These are phyloP conservation scores for Calliopum simillimum DNA, from an alignment of 2,888 invertebrate genomes.

Conservation along the genomic window DNA sequence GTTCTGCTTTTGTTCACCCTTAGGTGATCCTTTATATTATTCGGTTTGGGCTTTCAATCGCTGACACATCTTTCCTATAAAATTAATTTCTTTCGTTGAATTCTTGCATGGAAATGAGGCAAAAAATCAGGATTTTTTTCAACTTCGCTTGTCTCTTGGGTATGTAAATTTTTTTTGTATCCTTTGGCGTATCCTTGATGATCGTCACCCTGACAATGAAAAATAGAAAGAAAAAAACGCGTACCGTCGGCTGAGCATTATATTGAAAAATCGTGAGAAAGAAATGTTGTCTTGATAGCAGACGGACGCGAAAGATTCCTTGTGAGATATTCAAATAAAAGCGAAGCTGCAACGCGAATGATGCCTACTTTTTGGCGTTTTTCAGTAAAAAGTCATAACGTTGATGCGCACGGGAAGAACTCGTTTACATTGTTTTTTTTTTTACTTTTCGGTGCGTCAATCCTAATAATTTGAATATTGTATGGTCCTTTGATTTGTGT, in stretches of 20 bases:
- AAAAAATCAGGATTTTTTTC: constrained; percentile 63
- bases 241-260: constrained; percentile 20
- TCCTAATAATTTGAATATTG: constrained; percentile 35
- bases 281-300: constrained; percentile 16
- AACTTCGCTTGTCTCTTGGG: constrained; percentile 34
- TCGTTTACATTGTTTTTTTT: constrained; percentile 31
- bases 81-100: constrained; percentile 46
- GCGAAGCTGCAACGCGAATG: constrained; percentile 40
- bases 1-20: constrained; percentile 22
- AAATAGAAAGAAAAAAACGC: background rate
- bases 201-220: constrained; percentile 42
- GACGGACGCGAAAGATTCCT: background rate
- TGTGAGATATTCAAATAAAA: constrained; percentile 38
- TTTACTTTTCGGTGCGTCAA: constrained; percentile 41
- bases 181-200: constrained; percentile 51
- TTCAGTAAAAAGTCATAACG: constrained; percentile 44
- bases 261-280: constrained; percentile 40
- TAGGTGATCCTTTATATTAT: constrained; percentile 1
- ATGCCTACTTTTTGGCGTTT: constrained; percentile 47
- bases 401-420: constrained; percentile 35
- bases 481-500: constrained; percentile 23
- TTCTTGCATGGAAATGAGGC: constrained; percentile 61
- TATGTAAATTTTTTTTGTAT: constrained; percentile 43
- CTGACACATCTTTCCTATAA: constrained; percentile 49
- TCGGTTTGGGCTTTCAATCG: background rate